These are phyloP conservation scores for Odontocolon sp. DNA, from an alignment of 2,888 invertebrate species.

Conservation along the genomic window DNA sequence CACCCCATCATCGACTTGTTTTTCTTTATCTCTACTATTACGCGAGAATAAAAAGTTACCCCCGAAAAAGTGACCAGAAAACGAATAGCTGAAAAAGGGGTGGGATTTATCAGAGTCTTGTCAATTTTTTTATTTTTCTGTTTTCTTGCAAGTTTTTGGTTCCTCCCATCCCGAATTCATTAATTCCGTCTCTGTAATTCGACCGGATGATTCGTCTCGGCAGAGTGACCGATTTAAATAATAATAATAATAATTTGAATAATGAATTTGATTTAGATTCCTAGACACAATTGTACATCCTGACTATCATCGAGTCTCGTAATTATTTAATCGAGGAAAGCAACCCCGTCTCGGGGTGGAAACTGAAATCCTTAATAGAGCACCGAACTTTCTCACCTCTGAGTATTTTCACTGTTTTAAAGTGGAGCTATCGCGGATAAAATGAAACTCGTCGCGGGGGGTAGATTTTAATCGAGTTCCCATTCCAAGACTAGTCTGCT, in stretches of 20 bases:
- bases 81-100: slow-evolving; percentile 12
- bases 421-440: slow-evolving; percentile 29
- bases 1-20: slow-evolving; percentile 34
- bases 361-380: slow-evolving; percentile 34
- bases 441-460: neutral
- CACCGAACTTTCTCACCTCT: slow-evolving; percentile 23
- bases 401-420: slow-evolving; percentile 20
- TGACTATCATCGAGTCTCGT: neutral
- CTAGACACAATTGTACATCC: neutral
- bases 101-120: neutral
- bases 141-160: neutral
- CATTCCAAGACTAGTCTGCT: neutral
- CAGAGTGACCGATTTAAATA: neutral
- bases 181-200: neutral
- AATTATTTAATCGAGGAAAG: slow-evolving; percentile 5
- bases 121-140: neutral
- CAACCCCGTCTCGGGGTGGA: neutral
- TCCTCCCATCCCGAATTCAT: neutral
- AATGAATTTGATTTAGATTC: no score
- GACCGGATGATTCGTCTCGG: slow-evolving; percentile 8
- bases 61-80: neutral
- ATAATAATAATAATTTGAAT: no score
- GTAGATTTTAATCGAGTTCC: slow-evolving; percentile 33
- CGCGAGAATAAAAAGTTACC: no score
- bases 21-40: slow-evolving; percentile 21